Percentiles rank a stretch among this genome's conserved stretches.
phyloP scores from a whole-genome alignment of 2,113 vertebrate species.

The Cavia aperea region DNA sequence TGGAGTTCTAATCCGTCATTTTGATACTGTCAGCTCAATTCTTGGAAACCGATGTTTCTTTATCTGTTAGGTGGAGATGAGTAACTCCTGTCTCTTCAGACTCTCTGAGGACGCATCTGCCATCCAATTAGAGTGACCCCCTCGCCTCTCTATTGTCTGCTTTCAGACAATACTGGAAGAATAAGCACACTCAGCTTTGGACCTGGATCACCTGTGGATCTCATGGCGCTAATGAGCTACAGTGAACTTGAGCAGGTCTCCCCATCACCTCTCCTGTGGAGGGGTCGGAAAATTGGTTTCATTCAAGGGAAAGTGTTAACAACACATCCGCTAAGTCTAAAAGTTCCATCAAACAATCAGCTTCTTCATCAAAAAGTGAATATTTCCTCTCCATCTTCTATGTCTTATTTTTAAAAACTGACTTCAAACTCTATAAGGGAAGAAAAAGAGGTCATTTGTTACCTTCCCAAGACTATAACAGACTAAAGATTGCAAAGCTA shows the following conservation, averaged over 20 bases:
- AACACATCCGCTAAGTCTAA: background rate
- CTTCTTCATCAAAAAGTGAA: background rate
- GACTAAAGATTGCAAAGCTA: background rate
- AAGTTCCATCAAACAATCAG: background rate
- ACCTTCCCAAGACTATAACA: background rate
- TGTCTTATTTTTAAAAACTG: background rate
- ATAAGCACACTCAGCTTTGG: background rate
- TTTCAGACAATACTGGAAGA: background rate
- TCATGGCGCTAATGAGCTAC: background rate
- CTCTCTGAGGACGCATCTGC: background rate
- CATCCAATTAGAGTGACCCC: background rate
- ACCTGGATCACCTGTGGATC: background rate
- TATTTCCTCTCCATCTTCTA: background rate
- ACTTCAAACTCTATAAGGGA: background rate
- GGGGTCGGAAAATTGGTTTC: background rate
- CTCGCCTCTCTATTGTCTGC: background rate
- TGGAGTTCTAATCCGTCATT: background rate
- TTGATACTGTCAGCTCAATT: background rate
- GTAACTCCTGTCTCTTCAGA: background rate
- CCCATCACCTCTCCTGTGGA: background rate
- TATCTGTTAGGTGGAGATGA: background rate
- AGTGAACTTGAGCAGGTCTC: background rate
- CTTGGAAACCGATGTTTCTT: background rate
- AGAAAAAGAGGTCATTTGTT: background rate
- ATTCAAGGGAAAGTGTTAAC: background rate